Evolutionary conservation across 2,888 invertebrate genomes (phyloP).

Genomic region (Meteorus colon): DNA sequence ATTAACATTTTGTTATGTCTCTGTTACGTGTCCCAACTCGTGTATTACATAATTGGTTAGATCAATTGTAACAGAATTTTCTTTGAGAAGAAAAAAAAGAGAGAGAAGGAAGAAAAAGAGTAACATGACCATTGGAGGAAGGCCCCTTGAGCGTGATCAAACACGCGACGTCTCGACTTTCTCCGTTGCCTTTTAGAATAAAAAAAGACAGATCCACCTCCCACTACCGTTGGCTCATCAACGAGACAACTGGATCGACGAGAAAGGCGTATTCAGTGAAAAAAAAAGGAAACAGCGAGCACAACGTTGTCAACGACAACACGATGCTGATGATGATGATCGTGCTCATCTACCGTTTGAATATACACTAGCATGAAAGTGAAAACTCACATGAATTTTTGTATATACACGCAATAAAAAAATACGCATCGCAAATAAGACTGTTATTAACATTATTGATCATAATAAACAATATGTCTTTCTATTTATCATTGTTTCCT

Average conservation of each 20-base stretch:
- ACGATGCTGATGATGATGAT: neutral
- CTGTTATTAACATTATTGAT: neutral
- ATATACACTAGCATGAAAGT: conserved; percentile 7
- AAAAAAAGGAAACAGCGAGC: neutral
- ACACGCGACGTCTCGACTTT: neutral
- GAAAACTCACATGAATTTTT: neutral
- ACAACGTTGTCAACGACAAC: neutral
- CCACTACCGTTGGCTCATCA: neutral
- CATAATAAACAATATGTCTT: neutral
- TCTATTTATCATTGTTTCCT: neutral
- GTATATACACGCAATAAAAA: neutral
- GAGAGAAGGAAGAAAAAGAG: neutral
- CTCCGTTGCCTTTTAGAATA: neutral
- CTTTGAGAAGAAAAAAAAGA: neutral
- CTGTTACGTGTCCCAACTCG: neutral
- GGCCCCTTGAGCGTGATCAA: neutral
- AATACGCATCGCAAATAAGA: neutral
- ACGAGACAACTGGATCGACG: neutral
- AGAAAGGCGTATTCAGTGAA: neutral
- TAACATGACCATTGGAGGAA: conserved; percentile 12
- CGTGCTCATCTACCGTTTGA: neutral
- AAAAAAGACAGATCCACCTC: neutral
- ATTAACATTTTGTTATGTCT: neutral
- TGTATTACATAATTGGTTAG: neutral
- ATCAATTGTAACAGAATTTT: neutral